A percentile compares a stretch with the other conserved stretches of the same genome.
These are phyloP conservation scores for Chiloscyllium punctatum DNA, from an alignment of 2,797 vertebrate genomes.

Conservation along the genomic window DNA sequence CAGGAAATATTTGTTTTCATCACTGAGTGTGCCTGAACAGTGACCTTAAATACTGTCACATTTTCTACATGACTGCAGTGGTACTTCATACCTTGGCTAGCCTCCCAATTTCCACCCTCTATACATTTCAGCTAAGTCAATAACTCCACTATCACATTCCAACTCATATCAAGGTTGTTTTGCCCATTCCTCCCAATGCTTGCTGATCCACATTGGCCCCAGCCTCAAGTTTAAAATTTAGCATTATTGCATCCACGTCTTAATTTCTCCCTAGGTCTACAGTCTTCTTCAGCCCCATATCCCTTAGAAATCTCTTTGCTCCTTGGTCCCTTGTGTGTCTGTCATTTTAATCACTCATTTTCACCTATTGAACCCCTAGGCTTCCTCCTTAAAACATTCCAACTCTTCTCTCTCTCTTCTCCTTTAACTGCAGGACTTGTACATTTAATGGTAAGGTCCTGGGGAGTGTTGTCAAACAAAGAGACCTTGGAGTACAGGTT, in stretches of 20 bases:
- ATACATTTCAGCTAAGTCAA: neutral
- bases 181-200: neutral
- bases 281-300: neutral
- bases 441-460: no score
- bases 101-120: neutral
- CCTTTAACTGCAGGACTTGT: neutral
- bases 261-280: neutral
- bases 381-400: neutral
- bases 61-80: neutral
- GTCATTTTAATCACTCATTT: neutral
- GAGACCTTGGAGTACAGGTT: no score
- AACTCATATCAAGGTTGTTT: neutral
- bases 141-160: neutral
- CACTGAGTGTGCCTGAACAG: no score
- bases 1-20: no score
- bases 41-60: no score
- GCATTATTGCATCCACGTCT: neutral
- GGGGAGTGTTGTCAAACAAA: no score
- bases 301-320: neutral
- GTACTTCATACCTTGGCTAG: neutral
- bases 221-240: neutral
- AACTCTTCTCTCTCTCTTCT: neutral
- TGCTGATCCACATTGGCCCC: neutral
- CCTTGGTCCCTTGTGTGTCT: neutral
- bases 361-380: neutral